Conservation (phyloP, 92 coral and sea anemone genomes). For the Phenganax marumi region DNA sequence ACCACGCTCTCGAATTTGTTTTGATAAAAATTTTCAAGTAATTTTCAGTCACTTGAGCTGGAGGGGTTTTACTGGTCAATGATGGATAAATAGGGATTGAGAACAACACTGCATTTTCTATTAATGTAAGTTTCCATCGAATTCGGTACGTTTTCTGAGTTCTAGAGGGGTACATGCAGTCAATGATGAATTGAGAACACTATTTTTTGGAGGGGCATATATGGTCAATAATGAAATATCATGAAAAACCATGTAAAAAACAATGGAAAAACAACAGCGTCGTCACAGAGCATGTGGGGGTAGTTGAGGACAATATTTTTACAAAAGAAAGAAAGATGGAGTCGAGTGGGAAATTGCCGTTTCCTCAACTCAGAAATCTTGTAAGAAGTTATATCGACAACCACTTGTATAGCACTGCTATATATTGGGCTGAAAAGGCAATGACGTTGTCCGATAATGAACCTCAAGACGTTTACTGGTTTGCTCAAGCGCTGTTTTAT, state of each 20-base stretch:
- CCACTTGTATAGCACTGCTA: slow-evolving; percentile 93
- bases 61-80: not conserved
- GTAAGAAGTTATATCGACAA: slow-evolving; percentile 92
- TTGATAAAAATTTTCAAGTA: not conserved
- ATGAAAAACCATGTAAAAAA: not conserved
- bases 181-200: not conserved
- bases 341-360: slow-evolving; percentile 99
- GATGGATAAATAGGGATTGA: too few species aligned
- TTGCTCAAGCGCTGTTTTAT: slow-evolving; percentile 82
- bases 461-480: slow-evolving; percentile 96
- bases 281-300: too few species aligned
- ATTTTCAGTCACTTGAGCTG: not conserved
- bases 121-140: too few species aligned
- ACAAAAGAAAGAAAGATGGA: slow-evolving; percentile 72
- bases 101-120: too few species aligned
- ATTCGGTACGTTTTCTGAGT: too few species aligned
- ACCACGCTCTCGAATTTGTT: not conserved
- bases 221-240: not conserved
- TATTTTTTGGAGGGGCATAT: not conserved
- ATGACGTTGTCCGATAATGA: slow-evolving; percentile 89
- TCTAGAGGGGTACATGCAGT: not conserved
- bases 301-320: not conserved
- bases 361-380: slow-evolving; percentile 93
- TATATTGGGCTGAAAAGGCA: slow-evolving; percentile 99
- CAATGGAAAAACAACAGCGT: too few species aligned